phyloP scores from a whole-genome alignment of 2,113 vertebrate genomes.

The Atrichornis clamosus region DNA sequence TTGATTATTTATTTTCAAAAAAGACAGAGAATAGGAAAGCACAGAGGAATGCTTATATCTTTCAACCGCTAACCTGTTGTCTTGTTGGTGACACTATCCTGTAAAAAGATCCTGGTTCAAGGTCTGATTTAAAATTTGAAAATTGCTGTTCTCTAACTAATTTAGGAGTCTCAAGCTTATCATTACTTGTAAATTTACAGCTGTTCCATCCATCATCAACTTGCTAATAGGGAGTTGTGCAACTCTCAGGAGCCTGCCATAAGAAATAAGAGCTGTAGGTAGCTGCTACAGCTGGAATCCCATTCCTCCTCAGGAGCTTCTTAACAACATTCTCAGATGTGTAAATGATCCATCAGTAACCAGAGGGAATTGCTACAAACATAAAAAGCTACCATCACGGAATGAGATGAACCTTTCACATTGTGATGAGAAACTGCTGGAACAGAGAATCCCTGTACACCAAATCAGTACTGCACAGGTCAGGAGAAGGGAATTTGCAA shows the following conservation, averaged over 20 bases:
- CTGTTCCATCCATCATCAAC: constrained; percentile 65
- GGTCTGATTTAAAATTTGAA: constrained; percentile 58
- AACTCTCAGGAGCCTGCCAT: constrained; percentile 61
- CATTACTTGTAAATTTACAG: constrained; percentile 68
- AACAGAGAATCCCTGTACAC: neutral
- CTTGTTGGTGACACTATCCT: constrained; percentile 24
- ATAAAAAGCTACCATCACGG: constrained; percentile 47
- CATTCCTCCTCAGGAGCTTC: constrained; percentile 69
- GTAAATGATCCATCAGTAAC: constrained; percentile 74
- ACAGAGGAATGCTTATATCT: constrained; percentile 34
- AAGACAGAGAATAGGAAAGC: neutral
- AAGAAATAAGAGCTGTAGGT: constrained; percentile 70
- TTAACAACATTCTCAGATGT: constrained; percentile 77
- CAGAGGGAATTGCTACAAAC: constrained; percentile 60
- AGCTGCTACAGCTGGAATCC: constrained; percentile 70
- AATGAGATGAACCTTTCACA: constrained; percentile 42
- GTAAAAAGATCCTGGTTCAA: constrained; percentile 56
- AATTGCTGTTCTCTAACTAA: constrained; percentile 28
- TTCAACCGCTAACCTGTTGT: constrained; percentile 46
- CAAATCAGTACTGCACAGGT: neutral
- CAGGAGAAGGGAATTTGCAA: neutral
- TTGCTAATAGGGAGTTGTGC: constrained; percentile 71
- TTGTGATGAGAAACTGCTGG: constrained; percentile 23
- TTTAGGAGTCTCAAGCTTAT: constrained; percentile 69
- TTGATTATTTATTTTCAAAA: constrained; percentile 1